Base-by-base conservation (phyloP, 2,888 invertebrate species). In the Cecidostiba fungosa region DNA sequence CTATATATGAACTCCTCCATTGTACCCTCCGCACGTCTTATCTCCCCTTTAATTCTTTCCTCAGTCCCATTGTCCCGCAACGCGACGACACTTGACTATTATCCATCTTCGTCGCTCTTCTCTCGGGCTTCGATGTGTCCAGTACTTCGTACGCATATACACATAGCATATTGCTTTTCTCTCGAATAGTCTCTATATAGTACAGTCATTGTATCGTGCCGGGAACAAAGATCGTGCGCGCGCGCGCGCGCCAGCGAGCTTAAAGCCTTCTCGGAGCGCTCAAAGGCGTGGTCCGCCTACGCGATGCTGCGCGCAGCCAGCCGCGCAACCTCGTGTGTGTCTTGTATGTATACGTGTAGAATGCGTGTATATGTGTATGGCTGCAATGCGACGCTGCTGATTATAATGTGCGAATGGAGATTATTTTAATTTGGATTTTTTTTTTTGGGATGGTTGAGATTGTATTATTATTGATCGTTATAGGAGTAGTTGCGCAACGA, bases 241-340 rank as follows among this genome's bases (percentile, higher is more conserved):
- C 29, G 50, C 39, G 39, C 4, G 16, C n/a, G 19, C 26, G 32
- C 16, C 23, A 50, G 36, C 32, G 39, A n/a, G 59, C 10, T n/a
- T 36, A 36, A 32, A 59, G 77, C 69, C 29, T 6, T 23, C 50
- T 23, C 16, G 70, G 16, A 6, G 3, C 32, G 66, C 50, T 78
- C 77, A 72, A 79, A 85, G 85, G 85, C 85, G 85, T 85, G 85
- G 85, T 78, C 85, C 82, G 82, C 70, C 29, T 47, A 14, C 77
- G 43, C 54, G 39, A 39, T 54, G 43, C 50, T 69, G 8, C 19
- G 3, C 70, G 36, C 8, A 6, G 2, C 54, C 54, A 59, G 19
- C 54, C 70, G 69, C 70, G 70, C 70, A 29, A 16, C 19, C 70
- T 19, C 26, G n/a, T 36, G 14, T 36, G 36, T 16, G 70, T 16